Base-by-base conservation (phyloP, 2,888 invertebrate genomes). In the Lypha dubia region DNA sequence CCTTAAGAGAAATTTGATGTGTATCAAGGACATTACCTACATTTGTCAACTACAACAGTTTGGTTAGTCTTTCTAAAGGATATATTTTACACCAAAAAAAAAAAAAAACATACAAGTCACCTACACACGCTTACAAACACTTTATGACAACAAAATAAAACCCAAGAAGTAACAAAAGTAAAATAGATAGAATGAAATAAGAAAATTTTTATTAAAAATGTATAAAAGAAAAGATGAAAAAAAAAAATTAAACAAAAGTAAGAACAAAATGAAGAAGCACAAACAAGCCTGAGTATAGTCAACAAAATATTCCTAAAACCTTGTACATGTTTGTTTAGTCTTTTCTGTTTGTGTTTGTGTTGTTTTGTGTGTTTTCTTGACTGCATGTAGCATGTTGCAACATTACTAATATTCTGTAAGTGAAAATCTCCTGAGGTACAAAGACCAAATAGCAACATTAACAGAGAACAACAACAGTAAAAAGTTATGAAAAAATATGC, bases 161-260 rank as follows among this genome's bases (percentile, higher is more conserved):
- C 56, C 24, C 28, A 32, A 51, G 17, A 74, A 41, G 71, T 41
- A 74, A 20, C 51, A 41, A 6, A 35, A 63, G 58, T 32, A 58
- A 73, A 35, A 28, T 22, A 51, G 20, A 41, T 32, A n/a, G 20
- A 46, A 35, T 35, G 9, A 28, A n/a, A 9, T 28, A 46, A 67
- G 44, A 81, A 76, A 63, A 20, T 49, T 70, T 63, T 70, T 63
- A 71, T 82, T 75, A 76, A 76, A 81, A 75, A 76, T 65, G 73
- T 60, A 80, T 80, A 65, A 73, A 49, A 20, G 7, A 17, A 15
- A 56, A 28, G n/a, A 38, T 53, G 38, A 51, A 35, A 46, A n/a
- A 6, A 68, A 24, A 22, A 24, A 58, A 17, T 9, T 35, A 22
- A 17, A 56, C 11, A 24, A 44, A 73, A 65, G 49, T 65, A 67